phyloP scores from a whole-genome alignment of 2,888 invertebrate species.

The Ephialtes manifestator region DNA sequence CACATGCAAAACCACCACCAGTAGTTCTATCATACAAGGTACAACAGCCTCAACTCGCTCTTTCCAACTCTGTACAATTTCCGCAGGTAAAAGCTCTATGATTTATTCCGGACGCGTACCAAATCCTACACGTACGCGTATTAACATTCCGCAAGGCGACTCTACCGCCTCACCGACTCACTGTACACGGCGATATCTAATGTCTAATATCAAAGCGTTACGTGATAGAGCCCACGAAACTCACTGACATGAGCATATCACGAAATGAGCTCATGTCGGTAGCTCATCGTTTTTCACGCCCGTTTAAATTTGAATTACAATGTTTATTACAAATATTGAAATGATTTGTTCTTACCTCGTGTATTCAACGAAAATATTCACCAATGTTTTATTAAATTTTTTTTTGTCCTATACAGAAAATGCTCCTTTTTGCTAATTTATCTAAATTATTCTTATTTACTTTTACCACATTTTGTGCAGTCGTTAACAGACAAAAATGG shows the following conservation, averaged over 20 bases:
- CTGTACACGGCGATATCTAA: constrained; percentile 56
- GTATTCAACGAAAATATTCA: background rate
- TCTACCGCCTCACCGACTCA: constrained; percentile 5
- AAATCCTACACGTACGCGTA: constrained; percentile 71
- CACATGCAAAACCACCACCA: constrained; percentile 55
- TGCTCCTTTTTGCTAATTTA: too few species aligned
- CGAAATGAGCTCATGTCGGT: background rate
- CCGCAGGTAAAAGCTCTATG: constrained; percentile 60
- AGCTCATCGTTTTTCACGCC: background rate
- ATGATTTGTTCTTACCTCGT: background rate
- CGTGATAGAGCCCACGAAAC: constrained; percentile 36
- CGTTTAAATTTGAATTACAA: background rate
- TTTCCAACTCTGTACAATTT: constrained; percentile 51
- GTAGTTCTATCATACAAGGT: constrained; percentile 14
- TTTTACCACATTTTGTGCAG: too few species aligned
- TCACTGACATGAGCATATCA: constrained; percentile 7
- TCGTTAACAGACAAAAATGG: too few species aligned
- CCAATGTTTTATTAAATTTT: background rate
- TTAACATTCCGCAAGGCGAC: constrained; percentile 69
- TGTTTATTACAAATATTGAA: background rate
- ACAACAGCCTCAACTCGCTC: constrained; percentile 13
- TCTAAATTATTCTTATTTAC: too few species aligned
- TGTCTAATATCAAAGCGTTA: constrained; percentile 67
- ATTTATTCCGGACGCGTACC: constrained; percentile 73
- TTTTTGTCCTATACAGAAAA: too few species aligned